phyloP scores from a whole-genome alignment of 1,140 invertebrate species.

The Eumaeus atala region DNA sequence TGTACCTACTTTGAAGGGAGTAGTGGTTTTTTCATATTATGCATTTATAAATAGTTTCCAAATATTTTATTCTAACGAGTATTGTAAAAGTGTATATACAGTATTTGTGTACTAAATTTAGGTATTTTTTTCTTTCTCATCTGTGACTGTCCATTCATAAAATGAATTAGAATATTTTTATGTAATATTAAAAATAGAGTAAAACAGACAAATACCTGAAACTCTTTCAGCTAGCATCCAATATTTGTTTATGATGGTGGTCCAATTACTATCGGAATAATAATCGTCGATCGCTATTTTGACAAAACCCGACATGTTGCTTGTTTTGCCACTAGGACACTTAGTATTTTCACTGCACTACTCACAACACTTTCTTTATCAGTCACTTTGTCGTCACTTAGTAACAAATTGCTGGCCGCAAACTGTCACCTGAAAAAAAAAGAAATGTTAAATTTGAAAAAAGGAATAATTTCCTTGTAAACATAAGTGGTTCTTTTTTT shows the following conservation, averaged over 20 bases:
- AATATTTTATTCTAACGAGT: too few relatives aligned
- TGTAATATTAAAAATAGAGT: too few relatives aligned
- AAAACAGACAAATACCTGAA: slow-evolving; percentile 46
- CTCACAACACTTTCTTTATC: slow-evolving; percentile 26
- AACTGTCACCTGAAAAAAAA: slow-evolving; percentile 58
- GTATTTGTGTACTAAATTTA: too few relatives aligned
- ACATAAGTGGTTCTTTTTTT: background rate
- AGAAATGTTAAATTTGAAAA: slow-evolving; percentile 19
- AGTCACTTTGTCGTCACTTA: slow-evolving; percentile 32
- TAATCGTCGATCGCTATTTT: slow-evolving; percentile 73
- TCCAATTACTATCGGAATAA: slow-evolving; percentile 73
- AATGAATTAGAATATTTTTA: too few relatives aligned
- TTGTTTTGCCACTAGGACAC: slow-evolving; percentile 37
- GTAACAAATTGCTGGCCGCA: slow-evolving; percentile 57
- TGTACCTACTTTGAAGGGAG: too few relatives aligned
- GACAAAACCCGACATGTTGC: slow-evolving; percentile 72
- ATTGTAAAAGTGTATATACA: too few relatives aligned
- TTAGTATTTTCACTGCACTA: slow-evolving; percentile 38
- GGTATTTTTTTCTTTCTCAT: too few relatives aligned
- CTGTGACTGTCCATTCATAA: too few relatives aligned
- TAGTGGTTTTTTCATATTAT: too few relatives aligned
- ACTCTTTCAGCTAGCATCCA: slow-evolving; percentile 71
- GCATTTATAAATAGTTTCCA: too few relatives aligned
- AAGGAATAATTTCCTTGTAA: slow-evolving; percentile 16
- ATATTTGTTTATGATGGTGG: slow-evolving; percentile 70